Base-by-base conservation (phyloP, 1,140 invertebrate species). In the Drosophila parabipectinata region DNA sequence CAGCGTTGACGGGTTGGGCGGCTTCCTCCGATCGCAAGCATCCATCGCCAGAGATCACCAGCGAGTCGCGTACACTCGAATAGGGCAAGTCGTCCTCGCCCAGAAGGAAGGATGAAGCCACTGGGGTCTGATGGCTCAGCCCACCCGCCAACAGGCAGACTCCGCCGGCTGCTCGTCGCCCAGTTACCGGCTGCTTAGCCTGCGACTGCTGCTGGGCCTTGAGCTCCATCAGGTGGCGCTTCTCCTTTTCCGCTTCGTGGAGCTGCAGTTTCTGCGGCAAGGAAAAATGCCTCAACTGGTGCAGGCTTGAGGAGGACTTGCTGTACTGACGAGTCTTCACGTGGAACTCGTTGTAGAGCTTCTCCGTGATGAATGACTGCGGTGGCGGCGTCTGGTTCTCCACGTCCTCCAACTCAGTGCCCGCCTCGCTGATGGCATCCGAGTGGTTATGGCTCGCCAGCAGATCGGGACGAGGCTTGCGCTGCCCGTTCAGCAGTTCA, bases 261-360 rank as follows among this genome's bases (percentile, higher is more conserved):
- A 88, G 60, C 26, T 92, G 91, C 73, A 91, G 44, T 58, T 92
- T 91, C 39, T 91, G 91, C 2, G 91, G 91, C 48, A 88, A 8
- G 32, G 88, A 79, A 52, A 92, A 92, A 24, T 91, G 85, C 0
- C 91, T 62, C 63, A 92, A 52, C 52, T 94, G 93, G 57, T 94
- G 91, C 58, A 94, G 83, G 78, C 94, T 94, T 3, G 93, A 94
- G 3, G 93, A 94, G 4, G 94, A 94, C 90, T 94, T 94, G 74
- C 94, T 94, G 0, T 94, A 92, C 69, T 93, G 92, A 56, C 94
- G 93, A 3, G 94, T 94, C 79, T 94, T 94, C 0, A 94, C 94
- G 64, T 94, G 93, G 64, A 94, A 94, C 87, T 94, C 94, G 14
- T 93, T 94, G 85, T 93, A 94, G 12, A 94, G 77, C 73, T 94